Evolutionary conservation across 1,140 invertebrate species (phyloP), one percentile per base, ranked within the genome.

Genomic region (Drosophila kikkawai): DNA sequence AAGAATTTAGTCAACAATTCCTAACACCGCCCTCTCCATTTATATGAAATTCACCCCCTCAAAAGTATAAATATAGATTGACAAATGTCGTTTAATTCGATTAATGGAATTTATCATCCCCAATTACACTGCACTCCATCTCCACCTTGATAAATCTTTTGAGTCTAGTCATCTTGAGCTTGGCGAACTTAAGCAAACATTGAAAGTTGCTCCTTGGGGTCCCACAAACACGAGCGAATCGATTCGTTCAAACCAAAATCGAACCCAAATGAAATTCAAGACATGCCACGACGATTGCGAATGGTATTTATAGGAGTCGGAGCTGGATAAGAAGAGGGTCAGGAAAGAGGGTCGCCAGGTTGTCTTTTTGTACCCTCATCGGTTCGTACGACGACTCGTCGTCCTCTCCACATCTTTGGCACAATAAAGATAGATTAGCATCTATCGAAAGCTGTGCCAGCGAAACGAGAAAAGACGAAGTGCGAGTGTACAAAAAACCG

Each of bases 391-490:
- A 67, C 81, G 74, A 84, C 50, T 22, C 34, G 71, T 86, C 82
- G 79, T 86, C 82, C 83, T 79, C 82, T 87, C 79, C 70, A 80
- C 82, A 87, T 86, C 83, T 86, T 82, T 36, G 81, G 82, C 60
- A 86, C 82, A 86, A 76, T 87, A 87, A 82, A 86, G 83, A 86
- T 87, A 87, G 82, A 87, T 86, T 82, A 80, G 79, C 82, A 86
- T 86, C 82, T 87, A 86, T 87, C 70, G 82, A 79, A 79, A 79
- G 82, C 75, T 76, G 69, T 82, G 79, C 82, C 75, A 75, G 75
- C 77, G 37, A 71, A 86, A 75, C 75, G 75, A 84, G 47, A 44
- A 65, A 58, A 57, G 39, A 32, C 69, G 70, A 58, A 53, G 47
- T 53, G 65, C 36, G 63, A 70, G 65, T 55, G 51, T 50, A 68